phyloP scores from a whole-genome alignment of 2,113 vertebrate species.

The Notarius quadriscutis region DNA sequence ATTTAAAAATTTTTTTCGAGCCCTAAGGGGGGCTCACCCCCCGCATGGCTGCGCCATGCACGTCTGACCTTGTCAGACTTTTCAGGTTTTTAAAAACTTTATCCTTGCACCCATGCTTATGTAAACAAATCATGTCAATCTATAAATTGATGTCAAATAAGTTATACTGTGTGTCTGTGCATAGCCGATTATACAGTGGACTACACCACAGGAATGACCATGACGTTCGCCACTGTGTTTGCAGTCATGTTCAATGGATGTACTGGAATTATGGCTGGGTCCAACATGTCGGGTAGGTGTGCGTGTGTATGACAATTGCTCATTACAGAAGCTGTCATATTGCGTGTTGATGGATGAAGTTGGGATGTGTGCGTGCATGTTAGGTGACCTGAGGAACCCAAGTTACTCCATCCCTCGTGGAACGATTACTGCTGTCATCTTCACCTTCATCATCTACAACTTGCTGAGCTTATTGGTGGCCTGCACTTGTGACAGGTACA shows the following conservation, averaged over 20 bases:
- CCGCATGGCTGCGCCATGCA: too few species aligned
- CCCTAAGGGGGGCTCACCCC: too few species aligned
- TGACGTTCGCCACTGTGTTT: constrained; percentile 82
- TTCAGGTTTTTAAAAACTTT: too few species aligned
- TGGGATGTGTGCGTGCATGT: not conserved
- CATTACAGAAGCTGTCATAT: not conserved
- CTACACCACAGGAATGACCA: constrained; percentile 78
- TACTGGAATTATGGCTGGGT: constrained; percentile 88
- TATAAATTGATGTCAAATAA: too few species aligned
- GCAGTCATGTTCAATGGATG: constrained; percentile 89
- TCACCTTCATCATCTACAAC: constrained; percentile 88
- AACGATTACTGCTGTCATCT: constrained; percentile 87
- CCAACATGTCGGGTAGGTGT: constrained; percentile 84
- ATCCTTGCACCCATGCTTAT: too few species aligned
- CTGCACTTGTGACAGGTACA: constrained; percentile 84
- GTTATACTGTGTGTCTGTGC: constrained; percentile 21
- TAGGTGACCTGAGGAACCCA: constrained; percentile 85
- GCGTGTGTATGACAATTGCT: not conserved
- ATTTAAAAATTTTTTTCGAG: too few species aligned
- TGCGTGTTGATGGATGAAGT: not conserved
- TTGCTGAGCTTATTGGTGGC: constrained; percentile 80
- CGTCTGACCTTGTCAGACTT: too few species aligned
- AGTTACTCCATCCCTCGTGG: constrained; percentile 88
- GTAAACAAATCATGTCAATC: too few species aligned
- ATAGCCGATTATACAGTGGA: constrained; percentile 76